Percentiles rank a stretch among this genome's conserved stretches.
Conservation (phyloP, 2,113 vertebrate species). For the Cololabis saira region DNA sequence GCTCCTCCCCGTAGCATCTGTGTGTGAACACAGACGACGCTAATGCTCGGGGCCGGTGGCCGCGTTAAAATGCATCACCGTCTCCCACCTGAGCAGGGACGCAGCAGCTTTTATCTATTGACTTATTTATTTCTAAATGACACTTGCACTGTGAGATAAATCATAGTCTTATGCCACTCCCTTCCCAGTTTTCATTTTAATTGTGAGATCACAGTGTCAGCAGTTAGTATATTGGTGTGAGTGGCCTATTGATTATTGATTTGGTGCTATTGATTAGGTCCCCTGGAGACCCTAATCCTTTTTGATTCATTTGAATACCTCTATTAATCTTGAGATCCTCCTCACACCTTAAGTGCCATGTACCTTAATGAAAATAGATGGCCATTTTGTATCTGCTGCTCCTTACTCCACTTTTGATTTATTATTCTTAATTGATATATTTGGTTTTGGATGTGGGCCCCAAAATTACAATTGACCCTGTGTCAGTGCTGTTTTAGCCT, state of each 20-base stretch:
- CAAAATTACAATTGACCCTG: constrained; percentile 82
- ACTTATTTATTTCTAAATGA: constrained; percentile 85
- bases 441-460: constrained; percentile 76
- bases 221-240: constrained; percentile 89
- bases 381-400: constrained; percentile 65
- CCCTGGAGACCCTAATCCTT: constrained; percentile 84
- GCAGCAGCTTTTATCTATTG: constrained; percentile 79
- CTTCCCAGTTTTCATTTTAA: constrained; percentile 83
- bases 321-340: constrained; percentile 85
- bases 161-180: constrained; percentile 79
- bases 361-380: constrained; percentile 86
- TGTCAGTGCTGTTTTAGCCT: constrained; percentile 74
- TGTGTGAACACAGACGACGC: constrained; percentile 35
- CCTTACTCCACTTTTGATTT: constrained; percentile 76
- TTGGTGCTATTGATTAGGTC: constrained; percentile 81
- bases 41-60: constrained; percentile 53
- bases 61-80: constrained; percentile 78
- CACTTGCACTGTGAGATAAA: constrained; percentile 80
- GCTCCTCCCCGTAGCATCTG: constrained; percentile 62
- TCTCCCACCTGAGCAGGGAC: constrained; percentile 67
- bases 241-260: constrained; percentile 90
- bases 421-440: constrained; percentile 87
- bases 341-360: constrained; percentile 75
- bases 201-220: constrained; percentile 86
- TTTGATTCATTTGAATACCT: constrained; percentile 88